Conservation (phyloP, 1,140 invertebrate genomes). For the Paraescarpia echinospica region DNA sequence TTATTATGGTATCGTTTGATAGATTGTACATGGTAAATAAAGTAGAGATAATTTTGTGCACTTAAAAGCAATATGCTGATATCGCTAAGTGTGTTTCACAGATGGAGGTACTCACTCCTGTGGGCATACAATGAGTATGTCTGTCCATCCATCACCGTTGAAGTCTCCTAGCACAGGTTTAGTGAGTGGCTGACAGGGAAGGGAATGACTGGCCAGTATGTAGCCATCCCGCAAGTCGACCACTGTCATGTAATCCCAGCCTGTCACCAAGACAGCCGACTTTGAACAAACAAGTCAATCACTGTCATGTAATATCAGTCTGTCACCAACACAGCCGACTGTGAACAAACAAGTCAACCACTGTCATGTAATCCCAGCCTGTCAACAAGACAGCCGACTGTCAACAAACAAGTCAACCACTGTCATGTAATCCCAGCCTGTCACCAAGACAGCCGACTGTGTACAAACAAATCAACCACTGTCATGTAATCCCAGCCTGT, state of each 20-base stretch:
- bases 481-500: no score
- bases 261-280: slow-evolving; percentile 2
- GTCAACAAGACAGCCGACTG: slow-evolving; percentile 1
- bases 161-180: slow-evolving; percentile 18
- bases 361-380: slow-evolving; percentile 17
- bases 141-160: slow-evolving; percentile 24
- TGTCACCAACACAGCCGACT: not conserved
- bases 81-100: no score
- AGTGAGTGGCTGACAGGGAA: slow-evolving; percentile 21
- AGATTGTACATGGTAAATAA: no score
- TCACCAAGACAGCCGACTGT: slow-evolving; percentile 7
- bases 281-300: slow-evolving; percentile 12
- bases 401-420: slow-evolving; percentile 16
- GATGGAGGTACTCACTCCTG: not conserved
- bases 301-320: slow-evolving; percentile 15
- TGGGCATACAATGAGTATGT: slow-evolving; percentile 21
- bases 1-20: no score
- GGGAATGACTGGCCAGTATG: slow-evolving; percentile 10
- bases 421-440: slow-evolving; percentile 18
- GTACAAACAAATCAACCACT: not conserved
- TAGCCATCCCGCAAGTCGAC: slow-evolving; percentile 25
- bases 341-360: slow-evolving; percentile 16
- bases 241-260: slow-evolving; percentile 18
- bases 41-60: no score
- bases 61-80: no score